Evolutionary conservation across 2,797 vertebrate species (phyloP).

Genomic region (Poeciliopsis turneri): DNA sequence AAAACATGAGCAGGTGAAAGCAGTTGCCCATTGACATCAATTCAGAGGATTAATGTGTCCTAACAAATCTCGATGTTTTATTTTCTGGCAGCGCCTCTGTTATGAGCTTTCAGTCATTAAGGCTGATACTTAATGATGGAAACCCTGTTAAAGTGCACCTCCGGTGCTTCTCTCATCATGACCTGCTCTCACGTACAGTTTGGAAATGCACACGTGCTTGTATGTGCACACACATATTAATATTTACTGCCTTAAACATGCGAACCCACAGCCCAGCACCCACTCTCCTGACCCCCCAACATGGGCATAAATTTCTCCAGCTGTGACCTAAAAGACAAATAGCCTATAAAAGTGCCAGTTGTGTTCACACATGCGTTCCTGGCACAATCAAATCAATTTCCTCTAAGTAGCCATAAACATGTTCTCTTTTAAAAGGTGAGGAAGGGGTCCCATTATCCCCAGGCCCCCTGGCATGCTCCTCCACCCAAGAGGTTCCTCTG

Average conservation of each 20-base stretch:
- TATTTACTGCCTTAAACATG: slow-evolving; percentile 73
- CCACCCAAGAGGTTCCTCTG: slow-evolving; percentile 80
- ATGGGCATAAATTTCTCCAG: slow-evolving; percentile 80
- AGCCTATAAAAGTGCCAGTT: slow-evolving; percentile 97
- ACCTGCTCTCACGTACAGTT: slow-evolving; percentile 49
- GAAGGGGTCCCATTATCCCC: slow-evolving; percentile 87
- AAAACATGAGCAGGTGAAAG: slow-evolving; percentile 63
- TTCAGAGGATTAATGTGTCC: slow-evolving; percentile 78
- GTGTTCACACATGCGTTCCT: slow-evolving; percentile 91
- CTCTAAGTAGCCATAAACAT: slow-evolving; percentile 99
- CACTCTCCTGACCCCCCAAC: slow-evolving; percentile 66
- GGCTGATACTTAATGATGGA: slow-evolving; percentile 79
- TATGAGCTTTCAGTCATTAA: slow-evolving; percentile 81
- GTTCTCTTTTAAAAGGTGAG: slow-evolving; percentile 96
- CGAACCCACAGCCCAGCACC: slow-evolving; percentile 63
- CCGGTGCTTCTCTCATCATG: slow-evolving; percentile 75
- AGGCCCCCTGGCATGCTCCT: slow-evolving; percentile 80
- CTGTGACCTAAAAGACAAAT: slow-evolving; percentile 85
- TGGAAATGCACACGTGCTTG: slow-evolving; percentile 37
- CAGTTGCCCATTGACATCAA: slow-evolving; percentile 76
- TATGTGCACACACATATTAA: slow-evolving; percentile 61
- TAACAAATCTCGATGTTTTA: slow-evolving; percentile 80
- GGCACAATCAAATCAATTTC: slow-evolving; percentile 99
- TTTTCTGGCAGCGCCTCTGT: slow-evolving; percentile 67
- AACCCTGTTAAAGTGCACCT: slow-evolving; percentile 83